Evolutionary conservation across 1,140 invertebrate species (phyloP).

Genomic region (Eurytemora carolleeae): DNA sequence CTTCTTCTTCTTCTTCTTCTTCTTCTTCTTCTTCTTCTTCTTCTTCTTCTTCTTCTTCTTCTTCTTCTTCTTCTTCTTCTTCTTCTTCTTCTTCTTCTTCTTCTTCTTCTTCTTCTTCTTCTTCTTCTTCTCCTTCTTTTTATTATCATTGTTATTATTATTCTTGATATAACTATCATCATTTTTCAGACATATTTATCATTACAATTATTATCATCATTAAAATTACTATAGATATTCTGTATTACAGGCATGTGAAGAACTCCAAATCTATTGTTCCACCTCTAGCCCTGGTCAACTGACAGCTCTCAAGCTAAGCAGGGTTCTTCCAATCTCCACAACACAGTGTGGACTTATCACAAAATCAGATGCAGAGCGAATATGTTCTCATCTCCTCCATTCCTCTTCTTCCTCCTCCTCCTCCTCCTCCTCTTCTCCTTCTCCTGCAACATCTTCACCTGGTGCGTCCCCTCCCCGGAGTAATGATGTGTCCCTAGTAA

Average conservation of each 20-base stretch:
- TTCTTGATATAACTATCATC: too few species aligned
- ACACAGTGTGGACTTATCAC: background rate
- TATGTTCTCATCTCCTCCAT: background rate
- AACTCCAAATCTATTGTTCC: background rate
- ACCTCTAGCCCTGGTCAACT: background rate
- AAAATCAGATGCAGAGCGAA: background rate
- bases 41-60: too few species aligned
- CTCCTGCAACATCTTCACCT: background rate
- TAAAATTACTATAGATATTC: too few species aligned
- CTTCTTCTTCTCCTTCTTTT: too few species aligned
- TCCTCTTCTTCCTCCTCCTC: background rate
- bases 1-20: too few species aligned
- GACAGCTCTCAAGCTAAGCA: background rate
- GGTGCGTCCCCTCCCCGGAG: background rate
- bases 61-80: too few species aligned
- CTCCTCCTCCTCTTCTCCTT: background rate
- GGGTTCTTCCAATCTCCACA: background rate
- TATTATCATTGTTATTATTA: too few species aligned
- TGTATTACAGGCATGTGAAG: background rate
- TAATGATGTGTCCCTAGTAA: background rate
- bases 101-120: too few species aligned
- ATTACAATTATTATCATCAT: too few species aligned
- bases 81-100: too few species aligned
- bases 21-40: too few species aligned
- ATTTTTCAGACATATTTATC: too few species aligned